phyloP scores from a whole-genome alignment of 2,888 invertebrate genomes.

The Exephanes ischioxanthus region DNA sequence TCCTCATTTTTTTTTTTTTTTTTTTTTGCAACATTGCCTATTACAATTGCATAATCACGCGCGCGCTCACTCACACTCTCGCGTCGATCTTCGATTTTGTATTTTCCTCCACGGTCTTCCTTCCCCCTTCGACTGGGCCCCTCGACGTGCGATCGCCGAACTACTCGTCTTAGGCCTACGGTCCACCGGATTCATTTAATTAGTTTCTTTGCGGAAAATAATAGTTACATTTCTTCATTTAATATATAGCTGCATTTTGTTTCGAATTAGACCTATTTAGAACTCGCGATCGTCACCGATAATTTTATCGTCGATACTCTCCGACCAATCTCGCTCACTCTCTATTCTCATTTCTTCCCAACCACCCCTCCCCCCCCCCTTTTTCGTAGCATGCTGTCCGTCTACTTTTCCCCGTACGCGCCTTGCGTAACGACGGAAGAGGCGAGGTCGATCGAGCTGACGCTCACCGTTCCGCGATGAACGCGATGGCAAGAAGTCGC shows the following conservation, averaged over 20 bases:
- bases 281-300: slow-evolving; percentile 35
- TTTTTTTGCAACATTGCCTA: slow-evolving; percentile 17
- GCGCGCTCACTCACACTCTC: slow-evolving; percentile 6
- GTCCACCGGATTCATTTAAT: slow-evolving; percentile 36
- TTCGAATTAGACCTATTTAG: slow-evolving; percentile 52
- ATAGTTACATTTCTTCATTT: slow-evolving; percentile 21
- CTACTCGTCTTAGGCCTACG: slow-evolving; percentile 50
- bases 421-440: slow-evolving; percentile 37
- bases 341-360: not conserved
- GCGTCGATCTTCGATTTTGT: not conserved
- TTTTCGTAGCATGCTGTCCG: not conserved
- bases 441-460: slow-evolving; percentile 60
- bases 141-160: slow-evolving; percentile 37
- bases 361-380: no score
- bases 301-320: not conserved
- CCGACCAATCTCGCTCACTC: slow-evolving; percentile 5
- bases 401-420: not conserved
- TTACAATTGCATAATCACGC: slow-evolving; percentile 39
- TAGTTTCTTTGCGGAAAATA: slow-evolving; percentile 36
- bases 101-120: slow-evolving; percentile 11
- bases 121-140: slow-evolving; percentile 8
- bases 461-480: slow-evolving; percentile 51
- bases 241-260: slow-evolving; percentile 32
- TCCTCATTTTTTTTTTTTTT: slow-evolving; percentile 11
- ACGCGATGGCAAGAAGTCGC: slow-evolving; percentile 53